Base-by-base conservation (phyloP, 2,888 invertebrate species). In the Cataglyphis rosenhaueri region DNA sequence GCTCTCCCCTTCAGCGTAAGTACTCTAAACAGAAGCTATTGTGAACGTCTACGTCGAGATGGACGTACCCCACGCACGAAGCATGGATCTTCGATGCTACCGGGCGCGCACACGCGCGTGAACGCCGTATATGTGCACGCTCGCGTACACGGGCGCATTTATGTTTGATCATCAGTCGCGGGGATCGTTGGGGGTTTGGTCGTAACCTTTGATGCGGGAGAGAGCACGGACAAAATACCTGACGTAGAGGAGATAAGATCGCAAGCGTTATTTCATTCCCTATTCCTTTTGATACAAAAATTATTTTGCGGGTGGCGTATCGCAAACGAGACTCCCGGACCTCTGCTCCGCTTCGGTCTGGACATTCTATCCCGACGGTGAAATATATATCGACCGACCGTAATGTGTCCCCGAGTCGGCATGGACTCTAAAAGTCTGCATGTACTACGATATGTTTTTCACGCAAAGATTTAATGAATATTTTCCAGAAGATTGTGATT, bases 21-120 rank as follows among this genome's bases (percentile, higher is more conserved):
- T 93, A 92, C 92, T 93, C 92, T 93, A 93, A 93, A 93, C 93
- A 94, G 93, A 93, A 94, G 94, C 94, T 93, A 94, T 94, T 94
- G 94, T 94, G 92, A 93, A 92, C 91, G 92, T 92, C 91, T 92
- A 86, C 91, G 88, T 76, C 74, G 91, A 93, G 93, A 94, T 91
- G 94, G 90, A 93, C 94, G 92, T 93, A 92, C 92, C 92, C 92
- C 93, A 92, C 92, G 88, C 91, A 92, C 91, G 91, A 88, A 87
- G 91, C 91, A 90, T 86, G 89, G 87, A 89, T 88, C 89, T 84
- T 82, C 89, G 88, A 89, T 84, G 84, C 84, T 86, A 82, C 81
- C 48, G 66, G 52, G 35, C 76, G 55, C 83, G 81, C 82, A 84
- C 82, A 75, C 70, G 38, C 21, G 44, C 41, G 15, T 59, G 9